Evolutionary conservation across 64 coral and sea anemone genomes (phyloP).

Genomic region (Hydrozoanthus tunicans): DNA sequence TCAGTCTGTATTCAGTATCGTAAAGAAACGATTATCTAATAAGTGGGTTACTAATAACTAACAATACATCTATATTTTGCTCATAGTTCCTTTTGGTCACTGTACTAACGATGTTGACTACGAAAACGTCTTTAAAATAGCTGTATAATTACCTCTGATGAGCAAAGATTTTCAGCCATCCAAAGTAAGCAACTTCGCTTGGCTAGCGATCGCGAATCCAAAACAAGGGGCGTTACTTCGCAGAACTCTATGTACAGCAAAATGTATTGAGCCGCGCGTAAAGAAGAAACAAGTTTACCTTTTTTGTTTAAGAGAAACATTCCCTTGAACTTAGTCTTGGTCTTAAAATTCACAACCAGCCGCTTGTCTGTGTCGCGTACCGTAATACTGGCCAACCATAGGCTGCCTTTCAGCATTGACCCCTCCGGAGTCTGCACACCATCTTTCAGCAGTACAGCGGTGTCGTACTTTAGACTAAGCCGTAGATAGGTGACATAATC

Average conservation of each 20-base stretch:
- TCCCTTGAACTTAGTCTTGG: conserved; percentile 96
- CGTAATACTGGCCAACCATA: conserved; percentile 77
- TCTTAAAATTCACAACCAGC: conserved; percentile 92
- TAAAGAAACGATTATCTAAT: too few relatives aligned
- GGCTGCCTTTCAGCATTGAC: conserved; percentile 66
- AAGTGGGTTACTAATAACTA: too few relatives aligned
- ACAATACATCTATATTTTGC: too few relatives aligned
- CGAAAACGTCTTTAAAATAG: too few relatives aligned
- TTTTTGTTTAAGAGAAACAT: conserved; percentile 72
- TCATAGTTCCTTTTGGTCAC: too few relatives aligned
- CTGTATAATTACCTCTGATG: too few relatives aligned
- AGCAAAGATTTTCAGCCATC: too few relatives aligned
- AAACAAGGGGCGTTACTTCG: neutral
- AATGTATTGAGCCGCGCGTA: neutral
- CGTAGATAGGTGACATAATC: conserved; percentile 87
- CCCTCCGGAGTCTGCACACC: conserved; percentile 95
- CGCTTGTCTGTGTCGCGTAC: conserved; percentile 79
- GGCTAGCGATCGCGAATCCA: too few relatives aligned
- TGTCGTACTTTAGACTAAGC: conserved; percentile 87
- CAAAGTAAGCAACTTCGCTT: too few relatives aligned
- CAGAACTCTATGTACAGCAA: neutral
- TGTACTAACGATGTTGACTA: too few relatives aligned
- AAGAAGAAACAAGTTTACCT: conserved; percentile 53
- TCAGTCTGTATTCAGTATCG: too few relatives aligned
- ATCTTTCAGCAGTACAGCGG: conserved; percentile 95